phyloP scores from a whole-genome alignment of 2,113 vertebrate genomes.

The Porphyrio hochstetteri region DNA sequence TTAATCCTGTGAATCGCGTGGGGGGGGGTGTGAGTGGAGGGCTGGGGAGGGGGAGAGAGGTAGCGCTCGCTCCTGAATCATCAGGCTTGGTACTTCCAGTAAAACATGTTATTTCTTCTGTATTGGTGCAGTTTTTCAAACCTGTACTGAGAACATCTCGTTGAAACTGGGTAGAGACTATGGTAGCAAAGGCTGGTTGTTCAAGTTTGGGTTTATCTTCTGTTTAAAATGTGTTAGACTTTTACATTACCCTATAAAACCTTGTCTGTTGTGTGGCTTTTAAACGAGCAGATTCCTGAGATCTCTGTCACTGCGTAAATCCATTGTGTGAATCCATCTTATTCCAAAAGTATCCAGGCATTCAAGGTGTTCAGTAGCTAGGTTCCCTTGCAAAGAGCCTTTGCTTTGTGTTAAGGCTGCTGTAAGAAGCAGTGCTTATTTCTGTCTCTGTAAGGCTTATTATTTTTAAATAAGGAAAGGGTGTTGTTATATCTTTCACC shows the following conservation, averaged over 20 bases:
- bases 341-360: neutral
- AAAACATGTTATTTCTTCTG: slow-evolving; percentile 29
- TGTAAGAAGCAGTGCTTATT: neutral
- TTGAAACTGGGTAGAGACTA: neutral
- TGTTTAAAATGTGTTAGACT: neutral
- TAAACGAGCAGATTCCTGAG: neutral
- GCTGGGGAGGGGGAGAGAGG: neutral
- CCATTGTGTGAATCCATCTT: neutral
- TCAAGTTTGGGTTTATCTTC: neutral
- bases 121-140: slow-evolving; percentile 25
- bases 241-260: neutral
- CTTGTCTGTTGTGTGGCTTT: neutral
- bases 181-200: neutral
- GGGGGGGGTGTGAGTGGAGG: neutral
- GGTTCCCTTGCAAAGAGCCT: neutral
- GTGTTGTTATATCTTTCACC: neutral
- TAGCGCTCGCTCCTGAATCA: neutral
- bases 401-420: neutral
- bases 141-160: neutral
- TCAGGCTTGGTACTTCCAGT: neutral
- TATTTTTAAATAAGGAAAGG: neutral
- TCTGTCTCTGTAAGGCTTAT: neutral
- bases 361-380: neutral
- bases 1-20: slow-evolving; percentile 42
- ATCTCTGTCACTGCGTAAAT: neutral